Evolutionary conservation across 2,888 invertebrate genomes (phyloP), one percentile per base, ranked within the genome.

Genomic region (Campoplex capitator): DNA sequence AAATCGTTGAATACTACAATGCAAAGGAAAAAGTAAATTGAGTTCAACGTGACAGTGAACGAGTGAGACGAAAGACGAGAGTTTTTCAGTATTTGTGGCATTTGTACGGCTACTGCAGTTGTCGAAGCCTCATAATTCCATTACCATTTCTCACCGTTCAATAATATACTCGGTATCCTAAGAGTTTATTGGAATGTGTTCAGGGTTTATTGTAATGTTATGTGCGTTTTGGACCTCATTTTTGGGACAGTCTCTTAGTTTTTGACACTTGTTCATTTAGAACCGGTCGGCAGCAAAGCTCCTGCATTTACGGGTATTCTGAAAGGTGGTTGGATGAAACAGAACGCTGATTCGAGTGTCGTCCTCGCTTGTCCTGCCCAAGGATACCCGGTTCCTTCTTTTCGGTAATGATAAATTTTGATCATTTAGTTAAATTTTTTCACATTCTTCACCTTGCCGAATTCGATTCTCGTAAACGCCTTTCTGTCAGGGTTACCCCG

Each of bases 291-390:
- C 90, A 95, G 95, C 90, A 96, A 96, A 95, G 95, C 96, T 88
- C 97, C 97, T 89, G 95, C 96, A 86, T 96, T 97, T 93, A 96
- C 96, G n/a, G 96, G 96, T 89, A 96, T 96, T 91, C 96, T 96
- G 79, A 96, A 96, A 95, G 96, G 95, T 93, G 96, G 96, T 90
- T 96, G 96, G 94, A 97, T 96, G 94, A 96, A 96, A 93, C 96
- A 97, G 94, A 95, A 95, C 92, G 95, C 95, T 88, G 95, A 95
- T 89, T 96, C 96, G 92, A 96, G 96, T 92, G 96, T 97, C 93
- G 96, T 96, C 76, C 95, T 97, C 89, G 95, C 96, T 86, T 97
- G 97, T 95, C 96, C 96, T 92, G 97, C 96, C 84, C 97, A 97
- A 95, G 96, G 96, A 92, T 96, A 96, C 94, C 97, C 97, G 74